These are phyloP conservation scores for Nomada fabriciana DNA, from an alignment of 2,888 invertebrate species.

Conservation along the genomic window DNA sequence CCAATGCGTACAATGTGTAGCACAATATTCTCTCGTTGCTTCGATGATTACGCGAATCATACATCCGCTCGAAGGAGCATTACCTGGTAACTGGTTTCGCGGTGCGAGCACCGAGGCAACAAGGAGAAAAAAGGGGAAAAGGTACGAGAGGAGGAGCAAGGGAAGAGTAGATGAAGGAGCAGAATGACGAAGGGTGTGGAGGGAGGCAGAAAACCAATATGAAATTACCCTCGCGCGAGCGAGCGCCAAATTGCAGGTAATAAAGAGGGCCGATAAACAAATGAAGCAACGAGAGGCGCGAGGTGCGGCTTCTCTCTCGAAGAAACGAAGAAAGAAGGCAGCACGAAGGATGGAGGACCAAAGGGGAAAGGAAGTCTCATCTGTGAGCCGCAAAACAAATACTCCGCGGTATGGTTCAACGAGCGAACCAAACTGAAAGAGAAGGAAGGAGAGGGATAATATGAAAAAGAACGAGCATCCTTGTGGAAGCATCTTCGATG, in stretches of 20 bases:
- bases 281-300: conserved; percentile 79
- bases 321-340: conserved; percentile 19
- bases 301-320: conserved; percentile 68
- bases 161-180: conserved; percentile 41
- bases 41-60: conserved; percentile 58
- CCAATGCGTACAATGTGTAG: conserved; percentile 16
- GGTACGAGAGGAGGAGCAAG: conserved; percentile 20
- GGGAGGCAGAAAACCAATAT: conserved; percentile 81
- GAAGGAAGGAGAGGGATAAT: conserved; percentile 19
- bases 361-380: conserved; percentile 58
- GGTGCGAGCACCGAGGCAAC: conserved; percentile 44
- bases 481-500: conserved; percentile 21
- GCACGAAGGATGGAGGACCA: conserved; percentile 19
- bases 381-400: conserved; percentile 74
- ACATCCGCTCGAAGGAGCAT: conserved; percentile 46
- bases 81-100: conserved; percentile 66
- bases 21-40: conserved; percentile 42
- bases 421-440: conserved; percentile 30
- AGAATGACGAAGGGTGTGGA: conserved; percentile 4
- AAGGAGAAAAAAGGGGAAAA: conserved; percentile 35
- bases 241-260: conserved; percentile 82
- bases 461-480: conserved; percentile 36
- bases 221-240: conserved; percentile 81
- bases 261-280: conserved; percentile 82
- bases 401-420: conserved; percentile 47